Percentiles rank a stretch among this genome's conserved stretches.
Evolutionary conservation across 2,113 vertebrate genomes (phyloP).

Genomic region (Cyprinodon variegatus): DNA sequence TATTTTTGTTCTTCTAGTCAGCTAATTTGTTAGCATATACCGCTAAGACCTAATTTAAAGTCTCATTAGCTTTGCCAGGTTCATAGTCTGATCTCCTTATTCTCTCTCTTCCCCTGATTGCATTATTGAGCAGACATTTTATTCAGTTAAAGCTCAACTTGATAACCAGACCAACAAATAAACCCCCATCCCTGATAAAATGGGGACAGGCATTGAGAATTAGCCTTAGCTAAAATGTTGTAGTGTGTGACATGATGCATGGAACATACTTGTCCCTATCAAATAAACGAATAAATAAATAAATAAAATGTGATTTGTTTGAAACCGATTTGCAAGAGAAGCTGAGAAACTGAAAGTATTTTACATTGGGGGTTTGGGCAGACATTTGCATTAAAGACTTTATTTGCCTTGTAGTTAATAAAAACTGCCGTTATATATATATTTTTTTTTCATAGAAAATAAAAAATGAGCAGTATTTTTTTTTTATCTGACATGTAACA

Average conservation of each 20-base stretch:
- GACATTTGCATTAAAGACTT: background rate
- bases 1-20: background rate
- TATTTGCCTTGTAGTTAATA: background rate
- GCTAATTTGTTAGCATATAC: background rate
- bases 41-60: background rate
- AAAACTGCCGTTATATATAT: background rate
- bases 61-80: background rate
- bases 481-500: too few relatives aligned
- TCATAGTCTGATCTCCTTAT: conserved; percentile 1
- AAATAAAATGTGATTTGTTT: background rate
- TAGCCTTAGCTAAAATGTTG: conserved; percentile 6
- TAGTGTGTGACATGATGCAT: background rate
- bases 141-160: conserved; percentile 19
- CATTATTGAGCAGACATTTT: conserved; percentile 5
- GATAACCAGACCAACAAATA: conserved; percentile 16
- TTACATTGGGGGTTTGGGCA: background rate
- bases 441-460: background rate
- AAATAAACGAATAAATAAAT: too few relatives aligned
- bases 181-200: background rate
- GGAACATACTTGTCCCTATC: too few relatives aligned
- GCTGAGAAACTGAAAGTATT: conserved; percentile 3
- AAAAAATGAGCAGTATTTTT: background rate
- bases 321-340: background rate
- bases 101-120: background rate
- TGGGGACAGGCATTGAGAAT: too few relatives aligned